Conservation (phyloP, 92 coral and sea anemone species). For the Virgularia gustaviana region DNA sequence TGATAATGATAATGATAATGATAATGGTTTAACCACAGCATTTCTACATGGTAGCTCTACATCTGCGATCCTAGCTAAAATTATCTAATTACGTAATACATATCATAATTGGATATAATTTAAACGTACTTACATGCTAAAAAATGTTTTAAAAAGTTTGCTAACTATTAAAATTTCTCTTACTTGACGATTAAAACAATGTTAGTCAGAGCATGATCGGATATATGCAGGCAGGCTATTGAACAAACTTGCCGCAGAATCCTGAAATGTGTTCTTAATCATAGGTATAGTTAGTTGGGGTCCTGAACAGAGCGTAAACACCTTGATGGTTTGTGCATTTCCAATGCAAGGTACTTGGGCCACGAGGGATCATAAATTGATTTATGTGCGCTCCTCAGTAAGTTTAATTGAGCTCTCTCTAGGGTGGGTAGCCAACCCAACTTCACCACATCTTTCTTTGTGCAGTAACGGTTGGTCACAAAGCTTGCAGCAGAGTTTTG, state of each 20-base stretch:
- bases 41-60: too few species aligned
- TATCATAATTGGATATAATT: too few species aligned
- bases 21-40: too few species aligned
- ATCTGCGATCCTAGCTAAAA: too few species aligned
- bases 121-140: too few species aligned
- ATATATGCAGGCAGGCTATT: constrained; percentile 32
- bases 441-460: constrained; percentile 8
- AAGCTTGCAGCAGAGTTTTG: constrained; percentile 36
- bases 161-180: constrained; percentile 29
- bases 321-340: constrained; percentile 30
- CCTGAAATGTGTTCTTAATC: constrained; percentile 25
- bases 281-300: constrained; percentile 26
- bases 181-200: constrained; percentile 27
- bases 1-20: too few species aligned
- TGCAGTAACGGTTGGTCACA: constrained; percentile 11
- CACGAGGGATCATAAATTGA: constrained; percentile 12
- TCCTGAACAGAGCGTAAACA: constrained; percentile 15
- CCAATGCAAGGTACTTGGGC: constrained; percentile 29
- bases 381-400: neutral
- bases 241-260: constrained; percentile 25
- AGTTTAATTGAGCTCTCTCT: constrained; percentile 1
- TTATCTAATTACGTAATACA: too few species aligned
- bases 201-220: constrained; percentile 20
- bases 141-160: too few species aligned
- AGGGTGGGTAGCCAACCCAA: constrained; percentile 27